Conservation (phyloP, 2,113 vertebrate genomes). For the Petrocephalus zakoni region DNA sequence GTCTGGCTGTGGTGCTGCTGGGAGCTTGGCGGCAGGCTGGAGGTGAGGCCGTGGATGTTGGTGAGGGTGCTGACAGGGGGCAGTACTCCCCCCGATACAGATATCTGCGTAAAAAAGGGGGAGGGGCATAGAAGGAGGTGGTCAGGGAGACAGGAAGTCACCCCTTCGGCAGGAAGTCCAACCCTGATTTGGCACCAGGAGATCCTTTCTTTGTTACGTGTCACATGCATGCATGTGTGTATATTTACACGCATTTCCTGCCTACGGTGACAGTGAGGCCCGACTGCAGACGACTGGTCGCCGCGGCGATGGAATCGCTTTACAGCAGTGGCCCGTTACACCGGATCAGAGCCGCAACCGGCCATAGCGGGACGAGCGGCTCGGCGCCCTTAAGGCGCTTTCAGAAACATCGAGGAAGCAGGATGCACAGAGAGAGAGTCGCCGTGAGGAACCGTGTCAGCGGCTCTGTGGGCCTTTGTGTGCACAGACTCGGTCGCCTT, state of each 20-base stretch:
- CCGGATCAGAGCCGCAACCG: background rate
- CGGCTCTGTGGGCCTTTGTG: background rate
- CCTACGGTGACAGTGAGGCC: background rate
- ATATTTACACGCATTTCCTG: background rate
- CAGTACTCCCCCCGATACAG: slow-evolving; percentile 85
- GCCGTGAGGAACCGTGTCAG: too few species aligned
- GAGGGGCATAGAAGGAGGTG: background rate
- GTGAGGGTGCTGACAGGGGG: slow-evolving; percentile 96
- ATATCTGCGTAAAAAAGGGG: slow-evolving; percentile 65
- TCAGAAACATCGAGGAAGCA: too few species aligned
- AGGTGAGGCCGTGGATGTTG: slow-evolving; percentile 81
- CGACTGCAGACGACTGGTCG: background rate
- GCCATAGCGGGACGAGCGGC: too few species aligned
- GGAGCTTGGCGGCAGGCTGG: slow-evolving; percentile 50
- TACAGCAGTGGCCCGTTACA: background rate
- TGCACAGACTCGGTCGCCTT: background rate
- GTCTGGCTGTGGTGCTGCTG: slow-evolving; percentile 87
- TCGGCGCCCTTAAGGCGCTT: too few species aligned
- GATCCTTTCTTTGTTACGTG: background rate
- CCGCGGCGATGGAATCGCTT: background rate
- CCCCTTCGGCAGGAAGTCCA: background rate
- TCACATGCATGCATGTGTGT: background rate
- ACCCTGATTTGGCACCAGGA: background rate
- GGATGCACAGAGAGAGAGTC: too few species aligned
- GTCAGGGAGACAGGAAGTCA: background rate